Evolutionary conservation across 2,113 vertebrate species (phyloP), one percentile per base, ranked within the genome.

Genomic region (Neomonachus schauinslandi): DNA sequence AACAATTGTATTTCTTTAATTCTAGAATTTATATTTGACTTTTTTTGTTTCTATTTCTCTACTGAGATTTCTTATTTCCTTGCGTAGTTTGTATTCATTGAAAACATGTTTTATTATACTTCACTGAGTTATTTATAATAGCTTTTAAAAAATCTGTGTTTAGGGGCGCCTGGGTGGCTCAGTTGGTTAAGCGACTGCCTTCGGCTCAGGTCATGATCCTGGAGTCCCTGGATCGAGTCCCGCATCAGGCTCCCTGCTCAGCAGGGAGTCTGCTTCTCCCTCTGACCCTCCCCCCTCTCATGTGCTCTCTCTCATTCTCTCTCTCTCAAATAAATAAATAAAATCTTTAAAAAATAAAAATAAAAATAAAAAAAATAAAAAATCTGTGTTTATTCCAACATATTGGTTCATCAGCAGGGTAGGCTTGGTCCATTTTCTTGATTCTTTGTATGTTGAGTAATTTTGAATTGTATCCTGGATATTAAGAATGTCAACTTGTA

Each of bases 1-100:
- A 69, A 74, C 63, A 67, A n/a, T 69, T 85, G n/a, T 26, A 71
- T 55, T 72, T 97, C 89, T 95, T 83, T 39, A 84, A 22, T 77
- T 63, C 18, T 63, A 59, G 71, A 88, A 67, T 95, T 81, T 74
- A 33, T 72, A 65, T 65, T 55, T 33, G 31, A 55, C 55, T 91
- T 5, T 71, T 79, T 55, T 69, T 87, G 39, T 18, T 67, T 67
- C 33, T 71, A 0, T 63, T 57, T 46, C 67, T 77, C 0, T 86
- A 15, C 33, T 85, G 71, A 77, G 7, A 42, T 74, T 74, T 67
- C 63, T 61, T 80, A 24, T 53, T 63, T 81, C 49, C 36, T 71
- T 67, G n/a, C 24, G 81, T 46, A 87, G 71, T 57, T 72, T 39
- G 71, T 36, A 77, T 46, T 95, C 24, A 49, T 1, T 79, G 33